Evolutionary conservation across 2,888 invertebrate genomes (phyloP).

Genomic region (Cenopis cana): DNA sequence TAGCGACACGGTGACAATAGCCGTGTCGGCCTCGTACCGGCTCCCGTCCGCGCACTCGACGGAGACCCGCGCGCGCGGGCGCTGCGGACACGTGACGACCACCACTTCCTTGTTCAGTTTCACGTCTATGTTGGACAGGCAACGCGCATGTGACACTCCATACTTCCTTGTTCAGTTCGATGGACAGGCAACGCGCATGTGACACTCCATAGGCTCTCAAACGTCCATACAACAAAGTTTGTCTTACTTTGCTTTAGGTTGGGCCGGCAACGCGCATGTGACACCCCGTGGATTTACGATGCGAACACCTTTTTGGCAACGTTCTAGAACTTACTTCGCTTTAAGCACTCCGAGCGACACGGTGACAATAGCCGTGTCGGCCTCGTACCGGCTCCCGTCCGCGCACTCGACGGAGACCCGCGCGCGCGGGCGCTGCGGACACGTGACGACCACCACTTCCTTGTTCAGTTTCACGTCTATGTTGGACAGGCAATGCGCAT

Average conservation of each 20-base stretch:
- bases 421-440: slow-evolving; percentile 1
- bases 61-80: slow-evolving; percentile 47
- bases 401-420: slow-evolving; percentile 62
- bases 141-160: no score
- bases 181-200: no score
- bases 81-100: slow-evolving; percentile 23
- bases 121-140: slow-evolving; percentile 36
- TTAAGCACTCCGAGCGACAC: slow-evolving; percentile 87
- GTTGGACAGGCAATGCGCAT: slow-evolving; percentile 38
- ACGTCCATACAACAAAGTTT: no score
- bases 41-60: slow-evolving; percentile 73
- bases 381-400: slow-evolving; percentile 73
- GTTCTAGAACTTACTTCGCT: slow-evolving; percentile 55
- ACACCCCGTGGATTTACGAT: no score
- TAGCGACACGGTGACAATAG: slow-evolving; percentile 85
- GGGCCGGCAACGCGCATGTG: no score
- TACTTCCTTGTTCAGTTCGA: no score
- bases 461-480: slow-evolving; percentile 36
- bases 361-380: slow-evolving; percentile 86
- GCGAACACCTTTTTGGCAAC: no score
- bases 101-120: slow-evolving; percentile 43
- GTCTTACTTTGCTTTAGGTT: no score
- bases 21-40: slow-evolving; percentile 80
- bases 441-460: slow-evolving; percentile 42
- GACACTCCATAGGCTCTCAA: no score